Evolutionary conservation across 2,888 invertebrate species (phyloP), one percentile per base, ranked within the genome.

Genomic region (Thymelicus sylvestris): DNA sequence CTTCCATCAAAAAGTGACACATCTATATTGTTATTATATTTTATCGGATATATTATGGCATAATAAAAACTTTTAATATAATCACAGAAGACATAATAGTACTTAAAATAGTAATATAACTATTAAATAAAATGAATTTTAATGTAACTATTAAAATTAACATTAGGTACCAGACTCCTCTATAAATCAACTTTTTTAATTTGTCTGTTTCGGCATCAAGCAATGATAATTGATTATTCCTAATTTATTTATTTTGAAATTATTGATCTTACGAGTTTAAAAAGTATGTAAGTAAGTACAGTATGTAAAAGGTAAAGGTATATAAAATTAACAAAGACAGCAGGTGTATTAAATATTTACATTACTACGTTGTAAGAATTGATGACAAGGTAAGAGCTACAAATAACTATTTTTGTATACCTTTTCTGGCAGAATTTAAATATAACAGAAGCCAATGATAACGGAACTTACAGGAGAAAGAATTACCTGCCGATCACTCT

Each of bases 351-450:
- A 38, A 24, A 65, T 55, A 52, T 65, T 55, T 19, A 41, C 41
- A 65, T 44, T 65, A 55, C 52, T 65, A 55, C 52, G 44, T 38
- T 65, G 41, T 24, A 44, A 24, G 13, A 65, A 41, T 55, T 55
- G 8, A 19, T 7, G 41, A 41, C 65, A 65, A 65, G 41, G 65
- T 65, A 55, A 55, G 6, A 24, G 41, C 41, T 65, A 19, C 24
- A 65, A 55, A 44, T 24, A 52, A 55, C 55, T 65, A 65, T 65
- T 65, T 65, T 65, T 52, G 65, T 65, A 65, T 15, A 55, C 10
- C 52, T 55, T 41, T 55, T 55, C 55, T 24, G 55, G 8, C 55
- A 55, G 24, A 4, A 52, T 15, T 5, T 44, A 44, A 10, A 44
- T 44, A 55, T 6, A 8, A 55, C 2, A 12, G 7, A 19, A 19